Percentiles rank a stretch among this genome's conserved stretches.
Evolutionary conservation across 2,113 vertebrate species (phyloP).

Genomic region (Boleophthalmus pectinirostris): DNA sequence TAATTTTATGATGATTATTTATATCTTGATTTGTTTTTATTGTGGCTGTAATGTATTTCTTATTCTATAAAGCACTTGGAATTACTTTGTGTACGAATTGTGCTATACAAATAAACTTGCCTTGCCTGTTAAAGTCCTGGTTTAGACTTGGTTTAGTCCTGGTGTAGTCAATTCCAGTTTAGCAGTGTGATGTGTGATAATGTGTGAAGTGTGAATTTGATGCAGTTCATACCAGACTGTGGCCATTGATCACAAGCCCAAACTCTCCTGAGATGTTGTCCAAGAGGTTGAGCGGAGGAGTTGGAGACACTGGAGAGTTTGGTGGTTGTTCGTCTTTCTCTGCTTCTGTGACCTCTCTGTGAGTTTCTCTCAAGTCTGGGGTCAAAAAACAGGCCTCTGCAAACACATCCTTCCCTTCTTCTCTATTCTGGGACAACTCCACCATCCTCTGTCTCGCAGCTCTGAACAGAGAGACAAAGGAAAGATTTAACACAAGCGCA

Average conservation of each 20-base stretch:
- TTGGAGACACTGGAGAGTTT: slow-evolving; percentile 32
- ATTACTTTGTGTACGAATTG: no score
- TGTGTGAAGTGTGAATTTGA: neutral
- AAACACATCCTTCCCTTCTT: slow-evolving; percentile 75
- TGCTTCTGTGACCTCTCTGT: slow-evolving; percentile 19
- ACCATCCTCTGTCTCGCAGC: slow-evolving; percentile 88
- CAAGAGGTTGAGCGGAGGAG: slow-evolving; percentile 77
- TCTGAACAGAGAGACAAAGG: slow-evolving; percentile 66
- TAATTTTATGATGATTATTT: no score
- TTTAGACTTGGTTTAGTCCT: no score
- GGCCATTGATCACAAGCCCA: slow-evolving; percentile 88
- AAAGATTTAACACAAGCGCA: neutral
- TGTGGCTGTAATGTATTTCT: no score
- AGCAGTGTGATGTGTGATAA: no score
- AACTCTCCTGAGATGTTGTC: slow-evolving; percentile 90
- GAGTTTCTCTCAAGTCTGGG: slow-evolving; percentile 76
- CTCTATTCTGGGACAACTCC: slow-evolving; percentile 65
- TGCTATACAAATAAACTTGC: no score
- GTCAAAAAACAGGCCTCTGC: slow-evolving; percentile 64
- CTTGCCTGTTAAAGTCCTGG: no score
- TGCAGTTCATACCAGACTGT: slow-evolving; percentile 86
- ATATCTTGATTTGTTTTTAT: no score
- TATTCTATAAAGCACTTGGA: no score
- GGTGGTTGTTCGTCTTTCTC: slow-evolving; percentile 47
- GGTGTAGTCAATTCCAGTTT: no score